These are phyloP conservation scores for Callaeas wilsoni DNA, from an alignment of 2,113 vertebrate genomes.

Conservation along the genomic window DNA sequence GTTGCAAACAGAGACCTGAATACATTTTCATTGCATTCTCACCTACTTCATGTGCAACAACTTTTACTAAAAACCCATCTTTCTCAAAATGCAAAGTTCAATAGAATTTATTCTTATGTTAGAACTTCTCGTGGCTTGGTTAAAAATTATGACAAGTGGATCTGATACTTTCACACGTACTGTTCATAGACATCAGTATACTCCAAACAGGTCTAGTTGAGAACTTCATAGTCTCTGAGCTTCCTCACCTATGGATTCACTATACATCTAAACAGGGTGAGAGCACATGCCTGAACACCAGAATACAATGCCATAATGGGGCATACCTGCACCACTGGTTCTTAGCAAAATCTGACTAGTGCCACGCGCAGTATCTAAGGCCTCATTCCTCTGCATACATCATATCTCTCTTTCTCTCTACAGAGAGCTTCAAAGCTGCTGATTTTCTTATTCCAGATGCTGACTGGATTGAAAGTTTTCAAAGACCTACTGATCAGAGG, in stretches of 20 bases:
- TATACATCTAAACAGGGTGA: neutral
- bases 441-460: neutral
- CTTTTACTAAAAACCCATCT: neutral
- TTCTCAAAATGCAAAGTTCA: neutral
- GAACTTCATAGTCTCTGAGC: neutral
- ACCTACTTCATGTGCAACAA: neutral
- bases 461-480: neutral
- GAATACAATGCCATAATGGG: neutral
- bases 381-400: neutral
- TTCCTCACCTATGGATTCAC: neutral
- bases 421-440: neutral
- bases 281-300: neutral
- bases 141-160: neutral
- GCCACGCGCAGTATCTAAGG: neutral
- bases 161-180: neutral
- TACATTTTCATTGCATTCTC: neutral
- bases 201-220: neutral
- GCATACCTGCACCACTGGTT: neutral
- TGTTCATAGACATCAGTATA: neutral
- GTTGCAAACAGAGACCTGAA: neutral
- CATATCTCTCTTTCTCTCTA: neutral
- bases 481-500: neutral
- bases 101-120: neutral
- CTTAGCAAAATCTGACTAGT: neutral
- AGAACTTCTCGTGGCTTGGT: neutral